Conservation (phyloP, 2,888 invertebrate genomes). For the Elysia crispata region DNA sequence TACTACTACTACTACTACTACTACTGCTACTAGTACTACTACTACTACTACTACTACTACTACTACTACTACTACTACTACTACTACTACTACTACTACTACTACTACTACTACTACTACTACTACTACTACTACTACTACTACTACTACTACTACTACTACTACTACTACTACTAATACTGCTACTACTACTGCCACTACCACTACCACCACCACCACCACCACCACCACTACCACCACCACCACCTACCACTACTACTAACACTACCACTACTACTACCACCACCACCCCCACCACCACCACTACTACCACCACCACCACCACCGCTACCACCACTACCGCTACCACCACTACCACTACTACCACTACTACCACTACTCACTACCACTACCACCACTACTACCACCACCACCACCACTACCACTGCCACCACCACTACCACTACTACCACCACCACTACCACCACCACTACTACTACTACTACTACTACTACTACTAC, state of each 20-base stretch:
- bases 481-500: too few species aligned
- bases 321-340: neutral
- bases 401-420: neutral
- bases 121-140: too few species aligned
- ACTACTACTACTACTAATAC: neutral
- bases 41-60: conserved; percentile 23
- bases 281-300: too few species aligned
- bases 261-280: too few species aligned
- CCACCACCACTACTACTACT: too few species aligned
- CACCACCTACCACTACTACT: neutral
- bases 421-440: neutral
- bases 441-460: too few species aligned
- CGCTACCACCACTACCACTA: too few species aligned
- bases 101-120: too few species aligned
- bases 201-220: neutral
- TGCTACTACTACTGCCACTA: neutral
- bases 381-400: neutral
- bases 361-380: too few species aligned
- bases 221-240: neutral
- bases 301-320: too few species aligned
- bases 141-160: neutral
- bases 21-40: conserved; percentile 11
- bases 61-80: conserved; percentile 27
- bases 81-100: conserved; percentile 2
- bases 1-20: conserved; percentile 13